Conservation (phyloP, 2,797 vertebrate species). For the Gymnothorax javanicus region DNA sequence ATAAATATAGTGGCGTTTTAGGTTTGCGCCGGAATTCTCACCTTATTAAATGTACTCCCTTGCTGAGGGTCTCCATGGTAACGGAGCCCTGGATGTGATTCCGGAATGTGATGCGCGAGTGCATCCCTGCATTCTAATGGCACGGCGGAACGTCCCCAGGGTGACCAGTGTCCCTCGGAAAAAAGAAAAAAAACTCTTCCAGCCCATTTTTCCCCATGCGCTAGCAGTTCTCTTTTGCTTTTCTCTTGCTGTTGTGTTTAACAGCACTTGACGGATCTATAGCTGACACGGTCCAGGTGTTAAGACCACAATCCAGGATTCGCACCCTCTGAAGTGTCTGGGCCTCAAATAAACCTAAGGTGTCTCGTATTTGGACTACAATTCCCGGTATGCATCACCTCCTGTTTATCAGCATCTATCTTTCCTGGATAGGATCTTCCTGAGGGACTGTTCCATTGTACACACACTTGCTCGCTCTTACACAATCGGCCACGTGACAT, state of each 20-base stretch:
- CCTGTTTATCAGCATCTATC: neutral
- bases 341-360: neutral
- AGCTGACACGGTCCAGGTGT: neutral
- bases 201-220: no score
- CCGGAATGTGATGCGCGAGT: neutral
- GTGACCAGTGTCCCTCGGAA: no score
- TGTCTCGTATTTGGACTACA: neutral
- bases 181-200: no score
- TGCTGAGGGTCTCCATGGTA: neutral
- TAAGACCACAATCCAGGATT: no score
- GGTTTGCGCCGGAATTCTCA: neutral
- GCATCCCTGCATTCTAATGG: neutral
- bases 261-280: neutral
- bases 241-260: neutral
- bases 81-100: neutral
- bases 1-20: neutral
- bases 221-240: no score
- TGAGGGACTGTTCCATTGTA: neutral
- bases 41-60: neutral
- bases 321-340: neutral
- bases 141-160: no score
- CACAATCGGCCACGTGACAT: no score
- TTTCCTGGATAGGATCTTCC: neutral
- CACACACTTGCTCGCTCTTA: no score
- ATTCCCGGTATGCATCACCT: neutral